Evolutionary conservation across 2,797 vertebrate species (phyloP).

Genomic region (Myotis findleyi): DNA sequence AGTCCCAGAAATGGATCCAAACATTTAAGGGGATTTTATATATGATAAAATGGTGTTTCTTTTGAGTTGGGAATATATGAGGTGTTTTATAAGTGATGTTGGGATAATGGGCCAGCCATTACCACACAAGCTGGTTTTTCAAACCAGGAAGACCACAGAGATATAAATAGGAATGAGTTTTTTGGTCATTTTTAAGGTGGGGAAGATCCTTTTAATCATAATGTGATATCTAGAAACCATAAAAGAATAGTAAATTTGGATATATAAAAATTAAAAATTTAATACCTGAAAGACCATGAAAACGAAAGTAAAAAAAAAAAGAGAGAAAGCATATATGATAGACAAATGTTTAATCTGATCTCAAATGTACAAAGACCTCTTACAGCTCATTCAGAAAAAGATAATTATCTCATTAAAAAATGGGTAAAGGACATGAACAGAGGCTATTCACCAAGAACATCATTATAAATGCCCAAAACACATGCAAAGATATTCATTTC

Average conservation of each 20-base stretch:
- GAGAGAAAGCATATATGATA: neutral
- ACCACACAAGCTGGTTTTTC: neutral
- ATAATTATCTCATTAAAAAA: constrained; percentile 22
- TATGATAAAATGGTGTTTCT: constrained; percentile 56
- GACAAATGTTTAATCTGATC: constrained; percentile 26
- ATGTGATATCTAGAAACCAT: constrained; percentile 34
- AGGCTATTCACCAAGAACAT: constrained; percentile 53
- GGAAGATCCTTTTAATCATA: neutral
- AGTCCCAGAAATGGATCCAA: constrained; percentile 26
- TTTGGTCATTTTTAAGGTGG: neutral
- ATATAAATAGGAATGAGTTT: neutral
- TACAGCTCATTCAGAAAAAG: constrained; percentile 42
- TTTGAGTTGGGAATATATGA: neutral
- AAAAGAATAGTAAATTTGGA: neutral
- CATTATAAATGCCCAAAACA: neutral
- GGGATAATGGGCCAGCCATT: neutral
- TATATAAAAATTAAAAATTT: constrained; percentile 34
- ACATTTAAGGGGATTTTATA: constrained; percentile 56
- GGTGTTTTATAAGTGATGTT: constrained; percentile 34
- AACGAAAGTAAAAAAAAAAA: neutral
- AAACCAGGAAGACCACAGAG: neutral
- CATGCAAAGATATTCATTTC: neutral
- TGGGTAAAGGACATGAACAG: constrained; percentile 8
- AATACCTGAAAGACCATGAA: neutral
- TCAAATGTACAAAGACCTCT: neutral